Conservation (phyloP, 2,888 invertebrate species). For the Azorinus chamasolen region DNA sequence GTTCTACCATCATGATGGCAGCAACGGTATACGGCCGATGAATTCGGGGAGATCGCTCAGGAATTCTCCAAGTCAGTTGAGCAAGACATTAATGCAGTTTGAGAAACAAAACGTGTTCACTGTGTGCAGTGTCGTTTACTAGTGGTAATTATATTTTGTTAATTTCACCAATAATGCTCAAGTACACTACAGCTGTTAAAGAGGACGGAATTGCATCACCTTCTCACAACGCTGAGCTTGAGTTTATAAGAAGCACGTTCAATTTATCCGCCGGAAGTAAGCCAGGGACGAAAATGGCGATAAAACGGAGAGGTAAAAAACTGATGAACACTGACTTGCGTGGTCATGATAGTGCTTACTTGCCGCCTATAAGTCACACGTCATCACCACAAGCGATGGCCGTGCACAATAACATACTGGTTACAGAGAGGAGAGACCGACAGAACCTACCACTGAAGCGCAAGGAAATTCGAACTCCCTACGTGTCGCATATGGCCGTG, state of each 20-base stretch:
- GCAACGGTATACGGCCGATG: too few species aligned
- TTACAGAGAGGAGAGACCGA: conserved; percentile 26
- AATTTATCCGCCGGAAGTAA: conserved; percentile 62
- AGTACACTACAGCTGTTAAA: conserved; percentile 62
- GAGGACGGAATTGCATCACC: conserved; percentile 71
- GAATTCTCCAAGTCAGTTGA: too few species aligned
- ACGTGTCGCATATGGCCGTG: conserved; percentile 51
- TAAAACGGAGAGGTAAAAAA: conserved; percentile 54
- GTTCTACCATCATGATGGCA: too few species aligned
- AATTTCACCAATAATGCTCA: conserved; percentile 54
- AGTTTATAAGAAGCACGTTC: conserved; percentile 56
- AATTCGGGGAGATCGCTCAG: too few species aligned
- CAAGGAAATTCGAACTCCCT: conserved; percentile 65
- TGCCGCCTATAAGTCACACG: conserved; percentile 67
- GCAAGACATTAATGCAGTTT: too few species aligned
- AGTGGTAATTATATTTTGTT: too few species aligned
- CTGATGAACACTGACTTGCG: conserved; percentile 53
- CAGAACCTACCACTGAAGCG: conserved; percentile 43
- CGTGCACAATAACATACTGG: conserved; percentile 21
- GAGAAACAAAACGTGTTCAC: too few species aligned
- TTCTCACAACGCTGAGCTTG: conserved; percentile 59
- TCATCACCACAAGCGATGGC: conserved; percentile 44
- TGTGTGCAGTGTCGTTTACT: too few species aligned
- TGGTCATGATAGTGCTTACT: conserved; percentile 44
- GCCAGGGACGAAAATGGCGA: conserved; percentile 65